phyloP scores from a whole-genome alignment of 35 echinoderm and acorn worm genomes.

The Apostichopus japonicus region DNA sequence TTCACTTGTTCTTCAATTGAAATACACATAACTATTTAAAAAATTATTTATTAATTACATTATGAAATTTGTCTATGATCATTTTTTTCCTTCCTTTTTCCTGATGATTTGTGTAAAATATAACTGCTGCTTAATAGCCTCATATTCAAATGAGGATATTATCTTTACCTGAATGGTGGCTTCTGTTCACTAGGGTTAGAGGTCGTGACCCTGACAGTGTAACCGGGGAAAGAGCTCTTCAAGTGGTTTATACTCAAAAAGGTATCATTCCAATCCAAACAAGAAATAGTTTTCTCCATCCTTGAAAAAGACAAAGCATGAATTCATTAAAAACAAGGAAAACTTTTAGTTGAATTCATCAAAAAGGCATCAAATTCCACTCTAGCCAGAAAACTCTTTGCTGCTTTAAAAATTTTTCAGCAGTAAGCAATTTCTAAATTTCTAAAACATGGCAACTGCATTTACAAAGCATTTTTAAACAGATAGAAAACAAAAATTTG shows the following conservation, averaged over 20 bases:
- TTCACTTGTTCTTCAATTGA: too few species aligned
- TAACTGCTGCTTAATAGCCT: background rate
- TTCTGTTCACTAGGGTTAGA: conserved; percentile 64
- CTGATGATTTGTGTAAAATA: background rate
- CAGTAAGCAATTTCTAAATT: too few species aligned
- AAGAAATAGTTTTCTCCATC: conserved; percentile 72
- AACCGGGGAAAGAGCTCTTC: conserved; percentile 82
- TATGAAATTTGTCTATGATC: background rate
- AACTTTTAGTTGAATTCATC: background rate
- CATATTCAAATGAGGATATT: background rate
- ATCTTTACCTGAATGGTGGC: conserved; percentile 83
- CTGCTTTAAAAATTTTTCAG: too few species aligned
- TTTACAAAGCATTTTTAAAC: too few species aligned
- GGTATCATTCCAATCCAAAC: conserved; percentile 90
- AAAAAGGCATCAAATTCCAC: background rate
- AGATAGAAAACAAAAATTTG: too few species aligned
- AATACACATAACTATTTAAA: too few species aligned
- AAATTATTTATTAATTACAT: too few species aligned
- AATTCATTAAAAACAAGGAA: background rate
- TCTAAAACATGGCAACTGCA: too few species aligned
- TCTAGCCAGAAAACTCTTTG: background rate
- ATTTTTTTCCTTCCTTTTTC: background rate
- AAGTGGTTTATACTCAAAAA: conserved; percentile 83
- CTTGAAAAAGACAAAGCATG: conserved; percentile 21
- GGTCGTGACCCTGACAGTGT: conserved; percentile 71